phyloP scores from a whole-genome alignment of 1,140 invertebrate genomes.

The Zophobas atratus region DNA sequence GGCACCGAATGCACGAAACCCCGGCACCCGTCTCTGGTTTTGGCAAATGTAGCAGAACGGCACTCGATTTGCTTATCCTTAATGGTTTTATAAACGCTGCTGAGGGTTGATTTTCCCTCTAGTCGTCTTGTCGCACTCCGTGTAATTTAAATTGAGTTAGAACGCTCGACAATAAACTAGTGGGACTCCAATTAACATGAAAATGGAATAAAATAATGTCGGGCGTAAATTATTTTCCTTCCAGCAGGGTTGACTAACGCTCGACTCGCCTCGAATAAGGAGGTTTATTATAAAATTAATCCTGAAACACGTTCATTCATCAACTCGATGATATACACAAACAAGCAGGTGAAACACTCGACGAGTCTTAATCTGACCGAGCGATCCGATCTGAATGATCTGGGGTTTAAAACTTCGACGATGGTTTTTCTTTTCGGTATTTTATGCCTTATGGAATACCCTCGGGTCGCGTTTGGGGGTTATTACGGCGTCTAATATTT shows the following conservation, averaged over 20 bases:
- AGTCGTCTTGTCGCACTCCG: conserved; percentile 44
- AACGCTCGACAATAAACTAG: conserved; percentile 54
- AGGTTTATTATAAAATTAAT: conserved; percentile 34
- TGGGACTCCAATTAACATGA: conserved; percentile 59
- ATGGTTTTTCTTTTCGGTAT: conserved; percentile 25
- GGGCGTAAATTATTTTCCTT: conserved; percentile 41
- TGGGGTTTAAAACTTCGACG: neutral
- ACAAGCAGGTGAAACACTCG: conserved; percentile 1
- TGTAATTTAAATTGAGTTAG: conserved; percentile 58
- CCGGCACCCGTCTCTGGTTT: conserved; percentile 4
- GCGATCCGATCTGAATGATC: conserved; percentile 34
- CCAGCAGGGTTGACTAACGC: conserved; percentile 30
- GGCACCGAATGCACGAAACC: conserved; percentile 20
- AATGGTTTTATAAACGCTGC: conserved; percentile 38
- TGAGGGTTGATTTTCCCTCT: conserved; percentile 9
- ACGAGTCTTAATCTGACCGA: neutral
- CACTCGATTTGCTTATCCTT: conserved; percentile 35
- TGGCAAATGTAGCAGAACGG: conserved; percentile 34
- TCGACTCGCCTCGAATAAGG: conserved; percentile 17
- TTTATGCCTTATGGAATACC: conserved; percentile 40
- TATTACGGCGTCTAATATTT: conserved; percentile 40
- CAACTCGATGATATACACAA: neutral
- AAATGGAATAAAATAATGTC: conserved; percentile 61
- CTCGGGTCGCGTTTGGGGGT: conserved; percentile 21
- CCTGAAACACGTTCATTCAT: conserved; percentile 5